Conservation (phyloP, 1,140 invertebrate species). For the Aethina tumida region DNA sequence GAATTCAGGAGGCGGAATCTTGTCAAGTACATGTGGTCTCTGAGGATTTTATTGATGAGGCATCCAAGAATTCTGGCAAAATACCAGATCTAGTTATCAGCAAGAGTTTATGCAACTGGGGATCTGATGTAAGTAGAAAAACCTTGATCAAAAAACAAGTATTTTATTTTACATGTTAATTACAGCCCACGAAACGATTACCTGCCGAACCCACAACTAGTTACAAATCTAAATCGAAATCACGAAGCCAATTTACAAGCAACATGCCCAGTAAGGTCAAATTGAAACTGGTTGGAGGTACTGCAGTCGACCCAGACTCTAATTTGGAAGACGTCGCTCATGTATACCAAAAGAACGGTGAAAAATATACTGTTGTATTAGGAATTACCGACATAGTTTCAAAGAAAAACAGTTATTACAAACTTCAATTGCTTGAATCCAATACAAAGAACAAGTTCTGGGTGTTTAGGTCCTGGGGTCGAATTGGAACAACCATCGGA, state of each 20-base stretch:
- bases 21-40: slow-evolving; percentile 71
- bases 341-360: slow-evolving; percentile 56
- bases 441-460: slow-evolving; percentile 54
- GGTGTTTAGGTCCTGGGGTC: slow-evolving; percentile 65
- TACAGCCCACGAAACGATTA: slow-evolving; percentile 45
- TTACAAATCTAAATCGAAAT: slow-evolving; percentile 46
- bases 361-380: slow-evolving; percentile 70
- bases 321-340: slow-evolving; percentile 70
- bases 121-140: slow-evolving; percentile 55
- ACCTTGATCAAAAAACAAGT: slow-evolving; percentile 2
- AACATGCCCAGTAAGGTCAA: slow-evolving; percentile 57
- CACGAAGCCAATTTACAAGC: slow-evolving; percentile 56
- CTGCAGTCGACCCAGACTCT: slow-evolving; percentile 84
- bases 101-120: slow-evolving; percentile 72
- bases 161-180: slow-evolving; percentile 11
- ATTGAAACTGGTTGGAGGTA: slow-evolving; percentile 74
- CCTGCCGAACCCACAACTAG: slow-evolving; percentile 39
- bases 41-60: slow-evolving; percentile 65
- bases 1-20: slow-evolving; percentile 57
- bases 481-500: slow-evolving; percentile 90
- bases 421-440: slow-evolving; percentile 78
- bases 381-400: slow-evolving; percentile 75
- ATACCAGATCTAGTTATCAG: slow-evolving; percentile 55
- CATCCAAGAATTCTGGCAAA: slow-evolving; percentile 45
- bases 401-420: slow-evolving; percentile 92